Evolutionary conservation across 92 coral and sea anemone genomes (phyloP), one percentile per base, ranked within the genome.

Genomic region (Hydrozoanthus gracilis): DNA sequence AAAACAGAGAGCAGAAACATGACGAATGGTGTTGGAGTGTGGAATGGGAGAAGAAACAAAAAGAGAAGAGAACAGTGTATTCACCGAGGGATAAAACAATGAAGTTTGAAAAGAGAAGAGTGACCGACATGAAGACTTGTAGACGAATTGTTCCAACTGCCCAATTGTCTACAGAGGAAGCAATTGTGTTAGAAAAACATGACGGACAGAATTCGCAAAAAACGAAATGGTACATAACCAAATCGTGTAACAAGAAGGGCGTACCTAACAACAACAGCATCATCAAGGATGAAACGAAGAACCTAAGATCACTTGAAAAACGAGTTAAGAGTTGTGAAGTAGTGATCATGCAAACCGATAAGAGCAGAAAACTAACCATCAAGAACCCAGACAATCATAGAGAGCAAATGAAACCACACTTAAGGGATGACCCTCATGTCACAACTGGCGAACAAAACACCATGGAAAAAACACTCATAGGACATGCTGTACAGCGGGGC

Each of bases 31-130:
- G n/a, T 17, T 76, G 82, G 82, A 76, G 17, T 10, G 82, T 52
- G 17, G 67, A 76, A 35, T 76, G 51, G 67, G 82, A 76, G 16
- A 67, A 51, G 64, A 76, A 76, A 49, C 65, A 76, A 20, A 45
- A 76, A 54, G 82, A 76, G 48, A 35, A 76, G 65, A 76, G 48
- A 27, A 16, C 67, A 54, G 82, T 76, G n/a, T 76, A 17, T 18
- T 51, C 66, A 18, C 50, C 66, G 9, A 27, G 48, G 3, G 51
- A 54, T 18, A 77, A 52, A 11, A 77, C 68, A 16, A 77, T 77
- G 82, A 77, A 58, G 49, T 77, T 55, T 77, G 82, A 77, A 18
- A 72, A 46, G 13, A 72, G 77, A 46, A 72, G 55, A 72, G 77
- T 72, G 16, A 72, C 77, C 10, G 55, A 72, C 77, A 72, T 72